These are phyloP conservation scores for Neuroterus valhalla DNA, from an alignment of 1,140 invertebrate genomes.

Conservation along the genomic window DNA sequence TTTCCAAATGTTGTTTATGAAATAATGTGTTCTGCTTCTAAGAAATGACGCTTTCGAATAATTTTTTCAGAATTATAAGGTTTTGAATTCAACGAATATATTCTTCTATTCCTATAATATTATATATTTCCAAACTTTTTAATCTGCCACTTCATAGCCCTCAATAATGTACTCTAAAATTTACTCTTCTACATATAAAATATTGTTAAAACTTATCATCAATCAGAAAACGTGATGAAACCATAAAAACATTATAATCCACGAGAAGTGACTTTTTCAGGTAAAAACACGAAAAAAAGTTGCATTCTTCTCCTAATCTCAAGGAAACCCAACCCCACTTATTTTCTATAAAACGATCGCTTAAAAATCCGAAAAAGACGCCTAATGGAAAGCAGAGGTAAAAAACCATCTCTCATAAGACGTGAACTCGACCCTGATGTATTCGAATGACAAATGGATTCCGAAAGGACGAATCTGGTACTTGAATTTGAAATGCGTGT, in stretches of 20 bases:
- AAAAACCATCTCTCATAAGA: constrained; percentile 61
- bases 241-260: background rate
- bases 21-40: too few species aligned
- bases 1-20: too few species aligned
- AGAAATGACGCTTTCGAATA: too few species aligned
- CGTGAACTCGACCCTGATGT: constrained; percentile 46
- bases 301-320: background rate
- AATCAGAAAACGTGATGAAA: constrained; percentile 1
- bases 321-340: background rate
- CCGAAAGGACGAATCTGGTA: constrained; percentile 58
- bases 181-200: too few species aligned
- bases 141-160: too few species aligned
- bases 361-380: constrained; percentile 47
- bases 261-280: constrained; percentile 19
- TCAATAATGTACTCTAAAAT: too few species aligned
- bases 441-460: constrained; percentile 71
- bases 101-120: too few species aligned
- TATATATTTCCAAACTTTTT: too few species aligned
- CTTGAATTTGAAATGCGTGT: constrained; percentile 59
- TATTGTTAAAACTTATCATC: constrained; percentile 9
- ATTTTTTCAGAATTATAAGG: too few species aligned
- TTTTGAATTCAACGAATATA: too few species aligned
- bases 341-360: constrained; percentile 41
- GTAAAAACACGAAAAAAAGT: constrained; percentile 28
- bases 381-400: constrained; percentile 44